Base-by-base conservation (phyloP, 1,140 invertebrate species). In the Drosophila nigrodunni region DNA sequence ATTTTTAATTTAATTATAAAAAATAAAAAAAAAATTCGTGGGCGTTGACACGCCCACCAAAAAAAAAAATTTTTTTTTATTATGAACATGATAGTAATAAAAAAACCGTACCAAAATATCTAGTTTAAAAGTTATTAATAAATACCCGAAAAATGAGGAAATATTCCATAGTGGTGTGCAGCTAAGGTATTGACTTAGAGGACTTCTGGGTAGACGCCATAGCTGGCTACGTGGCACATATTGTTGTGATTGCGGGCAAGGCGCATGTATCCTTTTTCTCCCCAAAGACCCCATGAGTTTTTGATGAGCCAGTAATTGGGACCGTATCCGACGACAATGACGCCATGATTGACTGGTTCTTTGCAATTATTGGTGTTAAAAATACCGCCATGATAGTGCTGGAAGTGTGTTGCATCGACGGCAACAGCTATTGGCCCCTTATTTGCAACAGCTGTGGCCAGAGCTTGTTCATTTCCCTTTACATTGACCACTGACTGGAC, bases 261-360 rank as follows among this genome's bases (percentile, higher is more conserved):
- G 72, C 92, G 91, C 65, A 95, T 94, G 90, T 94, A 95, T 3
- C 95, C 95, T 3, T 93, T 62, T 39, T 94, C 92, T n/a, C 95
- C 95, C 95, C 95, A 95, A 4, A 35, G 65, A 3, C 93, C 93
- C 93, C 93, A 94, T n/a, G 89, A 93, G 91, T 96, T 96, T 86
- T 96, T 96, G 35, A 96, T 92, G 5, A 95, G 83, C 95, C 95
- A 96, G 85, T 95, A 96, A 62, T 94, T 93, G 10, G 7, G 1
- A 4, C 93, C 94, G 92, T 97, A 98, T 39, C 97, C 97, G 46
- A 98, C 96, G 3, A 87, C 66, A 10, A 88, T 60, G 4, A 92
- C 68, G 94, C 94, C n/a, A 97, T 92, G n/a, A 97, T 76, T 54
- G 4, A 70, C 91, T 3, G 93, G 80, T 37, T 93, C 88, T 49